Conservation (phyloP, 2,797 vertebrate genomes). For the Carcharodon carcharias region DNA sequence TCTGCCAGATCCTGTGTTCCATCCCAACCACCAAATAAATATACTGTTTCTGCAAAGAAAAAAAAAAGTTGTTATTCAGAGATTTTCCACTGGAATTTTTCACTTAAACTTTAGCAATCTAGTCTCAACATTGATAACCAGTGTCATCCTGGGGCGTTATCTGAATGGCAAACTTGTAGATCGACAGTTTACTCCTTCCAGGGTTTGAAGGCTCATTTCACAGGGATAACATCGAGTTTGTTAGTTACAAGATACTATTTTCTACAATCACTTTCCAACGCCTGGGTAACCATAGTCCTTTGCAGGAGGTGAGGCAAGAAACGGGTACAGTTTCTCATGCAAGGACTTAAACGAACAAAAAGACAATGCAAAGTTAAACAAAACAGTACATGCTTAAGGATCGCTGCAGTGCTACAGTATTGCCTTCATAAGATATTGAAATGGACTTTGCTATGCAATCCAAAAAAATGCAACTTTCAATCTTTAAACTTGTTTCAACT, state of each 20-base stretch:
- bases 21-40: slow-evolving; percentile 98
- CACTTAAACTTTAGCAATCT: not conserved
- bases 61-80: not conserved
- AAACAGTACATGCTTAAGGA: not conserved
- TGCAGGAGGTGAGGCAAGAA: not conserved
- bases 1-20: slow-evolving; percentile 97
- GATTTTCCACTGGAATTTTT: not conserved
- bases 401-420: no score
- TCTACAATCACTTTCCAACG: not conserved
- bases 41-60: slow-evolving; percentile 78
- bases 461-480: not conserved
- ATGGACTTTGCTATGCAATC: not conserved
- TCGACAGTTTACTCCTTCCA: not conserved
- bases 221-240: not conserved
- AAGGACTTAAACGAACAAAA: not conserved
- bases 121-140: not conserved
- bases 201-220: not conserved
- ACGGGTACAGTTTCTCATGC: not conserved
- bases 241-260: not conserved
- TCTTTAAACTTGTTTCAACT: not conserved
- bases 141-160: not conserved
- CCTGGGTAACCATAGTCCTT: not conserved
- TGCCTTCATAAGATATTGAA: no score
- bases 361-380: not conserved
- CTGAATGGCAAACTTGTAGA: not conserved